Conservation (phyloP, 2,113 vertebrate genomes). For the Calidris pygmaea region DNA sequence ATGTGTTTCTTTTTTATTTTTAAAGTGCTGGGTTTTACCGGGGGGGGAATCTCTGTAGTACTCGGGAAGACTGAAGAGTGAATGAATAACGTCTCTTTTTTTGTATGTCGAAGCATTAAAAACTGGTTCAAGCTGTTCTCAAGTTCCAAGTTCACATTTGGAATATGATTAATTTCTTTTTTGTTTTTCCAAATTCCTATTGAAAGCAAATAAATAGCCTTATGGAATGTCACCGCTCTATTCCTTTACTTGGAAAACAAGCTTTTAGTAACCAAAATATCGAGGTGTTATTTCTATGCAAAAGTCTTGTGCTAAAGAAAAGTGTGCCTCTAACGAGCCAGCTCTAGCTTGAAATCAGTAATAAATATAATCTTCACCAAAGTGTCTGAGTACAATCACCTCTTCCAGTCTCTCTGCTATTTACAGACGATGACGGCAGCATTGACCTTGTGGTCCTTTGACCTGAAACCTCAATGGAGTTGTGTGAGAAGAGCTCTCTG, state of each 20-base stretch:
- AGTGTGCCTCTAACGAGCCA: neutral
- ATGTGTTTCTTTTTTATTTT: neutral
- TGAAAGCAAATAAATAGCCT: neutral
- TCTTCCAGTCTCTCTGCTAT: neutral
- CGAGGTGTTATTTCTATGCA: neutral
- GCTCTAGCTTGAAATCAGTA: neutral
- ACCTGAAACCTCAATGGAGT: neutral
- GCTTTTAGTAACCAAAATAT: neutral
- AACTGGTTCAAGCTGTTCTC: neutral
- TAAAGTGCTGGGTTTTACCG: neutral
- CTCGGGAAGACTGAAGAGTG: neutral
- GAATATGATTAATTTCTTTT: rapidly evolving
- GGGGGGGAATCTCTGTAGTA: neutral
- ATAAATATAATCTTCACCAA: neutral
- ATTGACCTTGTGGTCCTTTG: neutral
- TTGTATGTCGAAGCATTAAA: neutral
- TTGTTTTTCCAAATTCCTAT: neutral
- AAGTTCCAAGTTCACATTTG: no score
- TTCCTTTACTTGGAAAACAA: neutral
- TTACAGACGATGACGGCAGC: no score
- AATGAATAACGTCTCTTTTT: neutral
- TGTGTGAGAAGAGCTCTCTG: neutral
- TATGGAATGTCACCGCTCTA: rapidly evolving
- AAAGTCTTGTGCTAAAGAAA: neutral
- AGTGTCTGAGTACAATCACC: neutral